Percentiles rank a stretch among this genome's conserved stretches.
These are phyloP conservation scores for Ophioderma brevispina DNA, from an alignment of 35 echinoderm and acorn worm genomes.

Conservation along the genomic window DNA sequence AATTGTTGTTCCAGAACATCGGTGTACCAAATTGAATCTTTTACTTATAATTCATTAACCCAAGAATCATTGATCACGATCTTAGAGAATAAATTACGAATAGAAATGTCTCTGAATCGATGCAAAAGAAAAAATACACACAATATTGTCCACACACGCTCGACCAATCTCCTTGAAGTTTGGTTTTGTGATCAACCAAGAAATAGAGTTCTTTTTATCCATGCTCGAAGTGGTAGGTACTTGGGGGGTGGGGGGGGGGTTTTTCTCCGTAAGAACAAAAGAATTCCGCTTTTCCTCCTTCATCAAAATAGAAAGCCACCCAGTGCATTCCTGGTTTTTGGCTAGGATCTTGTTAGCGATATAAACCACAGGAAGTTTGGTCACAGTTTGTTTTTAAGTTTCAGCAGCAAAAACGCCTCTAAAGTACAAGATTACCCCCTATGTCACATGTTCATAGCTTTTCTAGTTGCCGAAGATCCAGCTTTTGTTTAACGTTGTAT, in stretches of 20 bases:
- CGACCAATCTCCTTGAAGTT: conserved; percentile 2
- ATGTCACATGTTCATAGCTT: neutral
- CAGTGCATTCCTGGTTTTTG: conserved; percentile 34
- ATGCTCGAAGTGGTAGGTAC: conserved; percentile 3
- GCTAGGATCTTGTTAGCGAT: conserved; percentile 24
- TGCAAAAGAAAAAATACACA: conserved; percentile 25
- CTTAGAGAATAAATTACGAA: neutral
- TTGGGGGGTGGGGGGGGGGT: no score
- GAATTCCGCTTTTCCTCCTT: conserved; percentile 11
- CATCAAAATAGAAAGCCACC: conserved; percentile 40
- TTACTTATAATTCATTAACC: conserved; percentile 8
- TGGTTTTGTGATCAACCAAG: neutral
- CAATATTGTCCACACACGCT: conserved; percentile 62
- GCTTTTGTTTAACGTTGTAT: neutral
- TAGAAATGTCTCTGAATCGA: conserved; percentile 24
- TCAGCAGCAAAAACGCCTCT: conserved; percentile 24
- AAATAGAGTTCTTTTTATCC: neutral
- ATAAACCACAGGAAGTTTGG: neutral
- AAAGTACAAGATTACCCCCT: neutral
- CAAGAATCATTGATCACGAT: neutral
- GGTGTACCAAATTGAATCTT: neutral
- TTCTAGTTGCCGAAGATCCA: neutral
- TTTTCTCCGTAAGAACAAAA: conserved; percentile 50
- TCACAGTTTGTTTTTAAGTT: neutral
- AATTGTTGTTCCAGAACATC: neutral